These are phyloP conservation scores for Petroica traversi DNA, from an alignment of 2,113 vertebrate genomes.

Conservation along the genomic window DNA sequence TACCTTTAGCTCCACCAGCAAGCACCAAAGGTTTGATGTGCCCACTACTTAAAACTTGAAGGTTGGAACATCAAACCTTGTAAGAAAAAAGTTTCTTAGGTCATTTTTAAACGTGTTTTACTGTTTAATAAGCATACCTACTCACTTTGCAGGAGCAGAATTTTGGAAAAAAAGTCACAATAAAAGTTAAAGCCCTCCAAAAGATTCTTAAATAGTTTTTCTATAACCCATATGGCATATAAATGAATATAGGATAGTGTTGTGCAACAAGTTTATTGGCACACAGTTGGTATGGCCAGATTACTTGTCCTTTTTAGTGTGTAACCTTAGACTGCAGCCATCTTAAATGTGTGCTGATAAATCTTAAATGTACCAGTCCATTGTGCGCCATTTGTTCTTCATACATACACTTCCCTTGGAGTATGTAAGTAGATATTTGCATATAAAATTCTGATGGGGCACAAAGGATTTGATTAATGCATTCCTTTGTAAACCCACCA, in stretches of 20 bases:
- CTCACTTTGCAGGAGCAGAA: neutral
- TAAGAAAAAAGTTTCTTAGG: neutral
- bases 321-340: constrained; percentile 31
- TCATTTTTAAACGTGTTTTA: constrained; percentile 5
- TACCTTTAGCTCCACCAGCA: neutral
- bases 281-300: neutral
- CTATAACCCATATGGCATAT: constrained; percentile 26
- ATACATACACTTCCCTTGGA: neutral
- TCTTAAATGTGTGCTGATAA: neutral
- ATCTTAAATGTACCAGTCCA: neutral
- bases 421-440: constrained; percentile 15
- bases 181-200: constrained; percentile 28
- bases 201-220: constrained; percentile 25
- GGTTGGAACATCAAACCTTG: neutral
- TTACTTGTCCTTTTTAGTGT: constrained; percentile 19
- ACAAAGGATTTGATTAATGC: neutral
- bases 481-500: neutral
- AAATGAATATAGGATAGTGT: constrained; percentile 7
- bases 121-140: constrained; percentile 30
- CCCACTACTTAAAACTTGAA: neutral
- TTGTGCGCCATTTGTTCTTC: neutral
- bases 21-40: neutral
- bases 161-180: neutral
- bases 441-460: neutral
- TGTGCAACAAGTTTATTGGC: constrained; percentile 22